Percentiles rank a stretch among this genome's conserved stretches.
Conservation (phyloP, 2,113 vertebrate genomes). For the Fulmarus glacialis region DNA sequence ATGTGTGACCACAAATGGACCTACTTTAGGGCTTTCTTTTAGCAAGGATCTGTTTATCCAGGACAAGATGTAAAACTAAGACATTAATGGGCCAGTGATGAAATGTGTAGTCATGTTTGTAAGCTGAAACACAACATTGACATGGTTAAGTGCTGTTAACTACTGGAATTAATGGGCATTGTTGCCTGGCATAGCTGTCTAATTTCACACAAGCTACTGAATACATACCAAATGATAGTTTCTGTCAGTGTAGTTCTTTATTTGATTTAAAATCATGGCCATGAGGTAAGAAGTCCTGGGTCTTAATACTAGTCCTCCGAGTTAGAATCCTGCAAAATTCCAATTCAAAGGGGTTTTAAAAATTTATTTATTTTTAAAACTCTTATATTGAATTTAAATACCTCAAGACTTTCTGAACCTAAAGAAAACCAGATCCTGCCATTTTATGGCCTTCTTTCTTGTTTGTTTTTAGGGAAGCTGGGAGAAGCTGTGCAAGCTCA, state of each 20-base stretch:
- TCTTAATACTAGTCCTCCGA: background rate
- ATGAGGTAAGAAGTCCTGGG: background rate
- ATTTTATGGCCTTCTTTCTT: background rate
- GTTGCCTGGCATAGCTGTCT: background rate
- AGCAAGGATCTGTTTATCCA: background rate
- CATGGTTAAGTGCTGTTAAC: background rate
- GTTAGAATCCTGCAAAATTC: background rate
- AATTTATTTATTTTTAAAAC: background rate
- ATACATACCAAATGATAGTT: background rate
- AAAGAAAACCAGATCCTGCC: background rate
- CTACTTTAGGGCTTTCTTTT: background rate
- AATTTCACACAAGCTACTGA: background rate
- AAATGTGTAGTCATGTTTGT: background rate
- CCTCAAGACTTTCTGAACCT: background rate
- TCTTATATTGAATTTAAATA: background rate
- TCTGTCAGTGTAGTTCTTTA: background rate
- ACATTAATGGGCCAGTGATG: background rate
- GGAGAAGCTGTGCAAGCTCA: background rate
- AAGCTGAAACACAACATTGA: background rate
- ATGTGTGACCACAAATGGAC: background rate
- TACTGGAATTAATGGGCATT: background rate
- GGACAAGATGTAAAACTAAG: background rate
- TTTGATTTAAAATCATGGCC: background rate
- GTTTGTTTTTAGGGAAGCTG: background rate
- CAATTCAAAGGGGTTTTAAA: background rate